A percentile compares a stretch with the other conserved stretches of the same genome.
Evolutionary conservation across 2,888 invertebrate species (phyloP).

Genomic region (Rhorus exstirpatorius): DNA sequence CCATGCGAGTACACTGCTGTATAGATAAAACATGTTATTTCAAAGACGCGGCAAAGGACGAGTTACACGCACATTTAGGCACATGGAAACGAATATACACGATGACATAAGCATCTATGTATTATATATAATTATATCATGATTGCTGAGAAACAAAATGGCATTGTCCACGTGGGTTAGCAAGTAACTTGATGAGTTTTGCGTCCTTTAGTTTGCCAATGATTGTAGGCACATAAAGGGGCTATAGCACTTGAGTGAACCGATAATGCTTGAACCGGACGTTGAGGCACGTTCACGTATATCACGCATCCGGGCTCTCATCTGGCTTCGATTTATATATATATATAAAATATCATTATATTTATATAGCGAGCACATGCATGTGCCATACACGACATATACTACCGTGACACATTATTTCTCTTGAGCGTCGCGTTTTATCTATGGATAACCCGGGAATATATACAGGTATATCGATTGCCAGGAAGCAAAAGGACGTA

Average conservation of each 20-base stretch:
- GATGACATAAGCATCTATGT: not conserved
- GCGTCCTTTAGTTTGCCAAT: constrained; percentile 25
- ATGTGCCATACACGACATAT: constrained; percentile 14
- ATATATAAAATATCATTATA: constrained; percentile 76
- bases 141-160: constrained; percentile 1
- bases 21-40: no score
- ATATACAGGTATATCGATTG: not conserved
- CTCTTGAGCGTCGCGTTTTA: constrained; percentile 29
- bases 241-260: constrained; percentile 55
- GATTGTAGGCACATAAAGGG: constrained; percentile 32
- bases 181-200: not conserved
- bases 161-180: not conserved
- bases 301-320: constrained; percentile 71
- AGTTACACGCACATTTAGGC: not conserved
- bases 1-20: constrained; percentile 1
- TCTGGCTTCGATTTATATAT: constrained; percentile 76
- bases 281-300: constrained; percentile 75
- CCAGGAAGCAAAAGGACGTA: not conserved
- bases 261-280: constrained; percentile 76
- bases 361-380: constrained; percentile 45
- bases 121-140: not conserved
- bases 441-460: constrained; percentile 19
- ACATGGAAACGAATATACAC: not conserved
- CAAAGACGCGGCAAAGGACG: not conserved
- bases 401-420: constrained; percentile 39